Evolutionary conservation across 2,888 invertebrate genomes (phyloP).

Genomic region (Druceiella hillmani): DNA sequence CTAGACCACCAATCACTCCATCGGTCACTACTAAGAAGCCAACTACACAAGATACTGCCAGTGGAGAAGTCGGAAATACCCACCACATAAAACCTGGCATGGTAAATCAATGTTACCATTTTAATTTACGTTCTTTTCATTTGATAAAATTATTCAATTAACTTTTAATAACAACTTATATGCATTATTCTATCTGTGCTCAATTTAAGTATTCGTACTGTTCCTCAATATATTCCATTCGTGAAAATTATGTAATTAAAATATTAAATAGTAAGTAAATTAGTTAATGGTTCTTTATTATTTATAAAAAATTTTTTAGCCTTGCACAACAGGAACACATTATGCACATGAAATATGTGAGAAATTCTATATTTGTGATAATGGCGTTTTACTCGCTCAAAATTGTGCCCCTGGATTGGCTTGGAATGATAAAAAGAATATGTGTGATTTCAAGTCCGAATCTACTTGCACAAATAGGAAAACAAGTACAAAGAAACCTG

Average conservation of each 20-base stretch:
- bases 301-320: too few relatives aligned
- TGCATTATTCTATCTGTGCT: too few relatives aligned
- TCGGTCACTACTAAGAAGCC: slow-evolving; percentile 23
- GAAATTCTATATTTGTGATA: slow-evolving; percentile 73
- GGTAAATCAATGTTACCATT: slow-evolving; percentile 27
- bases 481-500: not conserved
- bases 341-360: slow-evolving; percentile 69
- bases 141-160: too few relatives aligned
- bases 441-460: slow-evolving; percentile 71
- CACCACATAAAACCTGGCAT: slow-evolving; percentile 33
- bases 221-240: too few relatives aligned
- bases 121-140: too few relatives aligned
- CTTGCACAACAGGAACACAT: slow-evolving; percentile 68
- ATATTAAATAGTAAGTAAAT: too few relatives aligned
- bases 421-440: slow-evolving; percentile 60
- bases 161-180: too few relatives aligned
- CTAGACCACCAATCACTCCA: slow-evolving; percentile 25
- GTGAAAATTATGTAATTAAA: too few relatives aligned
- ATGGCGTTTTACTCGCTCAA: slow-evolving; percentile 62
- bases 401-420: slow-evolving; percentile 72
- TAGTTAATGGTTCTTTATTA: too few relatives aligned
- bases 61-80: slow-evolving; percentile 28
- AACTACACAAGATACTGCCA: slow-evolving; percentile 30
- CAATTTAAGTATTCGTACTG: too few relatives aligned
- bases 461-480: slow-evolving; percentile 48